Conservation (phyloP, 2,113 vertebrate genomes). For the Erpornis zantholeuca region DNA sequence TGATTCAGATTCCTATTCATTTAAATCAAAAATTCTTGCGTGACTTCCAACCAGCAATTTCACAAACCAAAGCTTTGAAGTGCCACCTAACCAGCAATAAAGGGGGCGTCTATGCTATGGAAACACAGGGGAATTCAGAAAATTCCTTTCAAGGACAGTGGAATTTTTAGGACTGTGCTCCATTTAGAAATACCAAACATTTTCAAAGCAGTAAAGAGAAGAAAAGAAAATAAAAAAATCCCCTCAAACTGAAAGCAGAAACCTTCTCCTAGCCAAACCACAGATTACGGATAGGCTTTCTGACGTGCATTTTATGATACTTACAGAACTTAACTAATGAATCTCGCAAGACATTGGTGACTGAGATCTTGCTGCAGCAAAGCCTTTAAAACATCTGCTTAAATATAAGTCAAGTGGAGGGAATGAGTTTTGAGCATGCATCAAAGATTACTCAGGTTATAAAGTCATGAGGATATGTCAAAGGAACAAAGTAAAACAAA, state of each 20-base stretch:
- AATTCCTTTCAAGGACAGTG: slow-evolving; percentile 18
- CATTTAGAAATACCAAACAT: slow-evolving; percentile 7
- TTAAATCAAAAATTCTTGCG: slow-evolving; percentile 7
- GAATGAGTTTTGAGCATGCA: not conserved
- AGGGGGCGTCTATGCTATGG: not conserved
- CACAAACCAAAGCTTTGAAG: slow-evolving; percentile 29
- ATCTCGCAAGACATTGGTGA: not conserved
- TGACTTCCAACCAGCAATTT: slow-evolving; percentile 27
- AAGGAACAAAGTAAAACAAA: slow-evolving; percentile 21
- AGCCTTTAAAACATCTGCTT: slow-evolving; percentile 12
- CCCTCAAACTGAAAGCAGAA: slow-evolving; percentile 20
- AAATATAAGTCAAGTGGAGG: not conserved
- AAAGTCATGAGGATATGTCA: not conserved
- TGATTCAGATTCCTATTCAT: not conserved
- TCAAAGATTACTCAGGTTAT: not conserved
- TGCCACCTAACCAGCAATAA: slow-evolving; percentile 17
- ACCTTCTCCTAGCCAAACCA: not conserved
- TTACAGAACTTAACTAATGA: slow-evolving; percentile 33
- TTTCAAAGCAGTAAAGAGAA: not conserved
- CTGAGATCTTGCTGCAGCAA: not conserved
- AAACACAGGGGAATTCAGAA: slow-evolving; percentile 12
- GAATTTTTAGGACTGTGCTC: slow-evolving; percentile 28
- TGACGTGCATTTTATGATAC: not conserved
- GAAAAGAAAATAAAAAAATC: not conserved
- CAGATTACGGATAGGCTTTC: not conserved